These are phyloP conservation scores for Tetragnatha versicolor DNA, from an alignment of 1,140 invertebrate species.

Conservation along the genomic window DNA sequence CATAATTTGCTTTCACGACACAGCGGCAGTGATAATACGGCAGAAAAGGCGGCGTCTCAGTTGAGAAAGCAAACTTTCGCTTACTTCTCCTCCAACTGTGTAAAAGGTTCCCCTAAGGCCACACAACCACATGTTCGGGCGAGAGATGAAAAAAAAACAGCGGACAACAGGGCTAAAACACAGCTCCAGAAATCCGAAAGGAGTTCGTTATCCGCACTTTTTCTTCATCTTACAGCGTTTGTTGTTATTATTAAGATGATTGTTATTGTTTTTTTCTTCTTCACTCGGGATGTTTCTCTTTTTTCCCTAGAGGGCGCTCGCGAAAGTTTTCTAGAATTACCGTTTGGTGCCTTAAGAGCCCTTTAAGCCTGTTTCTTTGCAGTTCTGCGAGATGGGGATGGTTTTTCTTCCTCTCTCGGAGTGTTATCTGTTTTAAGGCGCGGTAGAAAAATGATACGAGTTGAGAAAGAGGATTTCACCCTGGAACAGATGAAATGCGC, in stretches of 20 bases:
- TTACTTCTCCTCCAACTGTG: neutral
- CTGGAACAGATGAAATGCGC: too few relatives aligned
- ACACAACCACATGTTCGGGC: conserved; percentile 25
- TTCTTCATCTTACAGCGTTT: neutral
- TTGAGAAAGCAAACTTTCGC: conserved; percentile 28
- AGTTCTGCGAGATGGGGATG: neutral
- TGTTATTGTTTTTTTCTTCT: conserved; percentile 33
- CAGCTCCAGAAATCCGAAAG: conserved; percentile 6
- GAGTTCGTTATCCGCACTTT: neutral
- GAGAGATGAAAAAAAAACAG: neutral
- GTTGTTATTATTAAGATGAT: conserved; percentile 33
- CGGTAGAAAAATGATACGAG: too few relatives aligned
- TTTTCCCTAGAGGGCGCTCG: conserved; percentile 2
- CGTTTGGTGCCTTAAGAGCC: conserved; percentile 27
- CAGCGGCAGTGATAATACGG: conserved; percentile 28
- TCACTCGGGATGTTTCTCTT: neutral
- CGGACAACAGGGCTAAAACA: neutral
- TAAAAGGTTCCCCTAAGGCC: conserved; percentile 9
- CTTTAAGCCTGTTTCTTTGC: conserved; percentile 26
- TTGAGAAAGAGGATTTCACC: too few relatives aligned
- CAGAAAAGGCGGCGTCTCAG: conserved; percentile 11
- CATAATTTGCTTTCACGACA: too few relatives aligned
- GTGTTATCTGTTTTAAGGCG: too few relatives aligned
- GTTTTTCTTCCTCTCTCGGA: too few relatives aligned
- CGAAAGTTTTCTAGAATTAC: conserved; percentile 37